phyloP scores from a whole-genome alignment of 2,888 invertebrate genomes.

The Periphyllus acericola region DNA sequence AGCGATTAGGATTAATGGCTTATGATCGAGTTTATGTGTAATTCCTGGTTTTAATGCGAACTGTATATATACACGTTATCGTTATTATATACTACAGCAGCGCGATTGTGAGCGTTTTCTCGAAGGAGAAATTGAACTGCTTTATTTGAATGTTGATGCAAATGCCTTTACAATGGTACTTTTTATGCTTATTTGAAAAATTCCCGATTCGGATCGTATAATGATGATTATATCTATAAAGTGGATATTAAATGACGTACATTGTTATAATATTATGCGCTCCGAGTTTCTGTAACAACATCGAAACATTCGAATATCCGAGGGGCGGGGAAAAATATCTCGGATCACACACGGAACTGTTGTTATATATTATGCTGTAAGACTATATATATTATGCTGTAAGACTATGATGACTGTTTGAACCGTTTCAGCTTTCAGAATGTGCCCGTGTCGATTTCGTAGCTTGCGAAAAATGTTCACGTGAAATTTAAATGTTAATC shows the following conservation, averaged over 20 bases:
- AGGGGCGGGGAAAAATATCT: neutral
- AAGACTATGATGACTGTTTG: too few relatives aligned
- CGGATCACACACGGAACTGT: neutral
- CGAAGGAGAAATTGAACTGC: neutral
- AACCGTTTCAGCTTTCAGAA: too few relatives aligned
- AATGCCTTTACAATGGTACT: neutral
- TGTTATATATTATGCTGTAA: too few relatives aligned
- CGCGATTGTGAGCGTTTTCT: neutral
- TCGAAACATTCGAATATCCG: neutral
- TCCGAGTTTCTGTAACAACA: neutral
- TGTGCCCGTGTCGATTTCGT: too few relatives aligned
- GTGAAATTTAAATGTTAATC: too few relatives aligned
- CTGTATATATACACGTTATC: neutral
- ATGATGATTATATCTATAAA: neutral
- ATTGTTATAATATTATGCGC: neutral
- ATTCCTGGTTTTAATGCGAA: conserved; percentile 16
- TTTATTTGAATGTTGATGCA: neutral
- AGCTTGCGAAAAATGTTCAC: too few relatives aligned
- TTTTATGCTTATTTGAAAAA: neutral
- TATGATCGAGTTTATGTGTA: neutral
- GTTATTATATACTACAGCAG: neutral
- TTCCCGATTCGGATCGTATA: neutral
- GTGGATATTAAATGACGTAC: neutral
- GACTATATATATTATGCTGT: too few relatives aligned
- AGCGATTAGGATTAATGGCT: conserved; percentile 26